Conservation (phyloP, 2,113 vertebrate species). For the Phodopus roborovskii region DNA sequence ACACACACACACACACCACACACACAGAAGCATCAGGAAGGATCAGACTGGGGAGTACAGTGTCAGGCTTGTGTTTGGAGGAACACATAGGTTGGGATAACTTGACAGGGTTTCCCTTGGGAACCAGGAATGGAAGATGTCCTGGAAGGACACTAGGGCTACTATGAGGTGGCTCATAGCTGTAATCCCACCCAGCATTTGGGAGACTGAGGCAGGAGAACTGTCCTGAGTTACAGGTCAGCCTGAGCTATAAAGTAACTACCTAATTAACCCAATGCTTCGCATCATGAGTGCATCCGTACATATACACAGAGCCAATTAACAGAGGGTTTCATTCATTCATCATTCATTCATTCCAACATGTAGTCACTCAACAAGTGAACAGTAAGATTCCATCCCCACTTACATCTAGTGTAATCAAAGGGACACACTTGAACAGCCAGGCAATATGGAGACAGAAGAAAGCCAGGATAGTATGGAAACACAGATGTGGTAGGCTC, state of each 20-base stretch:
- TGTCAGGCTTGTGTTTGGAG: background rate
- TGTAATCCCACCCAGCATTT: background rate
- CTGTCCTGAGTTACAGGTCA: background rate
- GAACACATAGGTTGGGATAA: background rate
- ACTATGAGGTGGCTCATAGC: background rate
- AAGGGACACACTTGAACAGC: background rate
- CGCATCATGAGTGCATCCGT: no score
- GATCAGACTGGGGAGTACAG: background rate
- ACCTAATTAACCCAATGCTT: background rate
- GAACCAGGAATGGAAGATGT: background rate
- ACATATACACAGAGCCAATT: background rate
- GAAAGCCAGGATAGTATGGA: background rate
- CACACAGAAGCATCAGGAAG: background rate
- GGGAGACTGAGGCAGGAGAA: background rate
- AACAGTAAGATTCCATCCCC: background rate
- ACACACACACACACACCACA: background rate
- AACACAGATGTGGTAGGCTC: background rate
- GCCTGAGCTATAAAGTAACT: background rate
- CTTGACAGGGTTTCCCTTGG: no score
- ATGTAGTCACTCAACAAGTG: background rate
- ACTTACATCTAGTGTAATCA: accelerated
- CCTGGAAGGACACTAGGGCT: background rate
- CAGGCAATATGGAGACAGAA: background rate
- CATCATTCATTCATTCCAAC: background rate
- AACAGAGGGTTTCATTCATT: background rate